Percentiles rank a stretch among this genome's conserved stretches.
Conservation (phyloP, 2,888 invertebrate species). For the Pandemis corylana region DNA sequence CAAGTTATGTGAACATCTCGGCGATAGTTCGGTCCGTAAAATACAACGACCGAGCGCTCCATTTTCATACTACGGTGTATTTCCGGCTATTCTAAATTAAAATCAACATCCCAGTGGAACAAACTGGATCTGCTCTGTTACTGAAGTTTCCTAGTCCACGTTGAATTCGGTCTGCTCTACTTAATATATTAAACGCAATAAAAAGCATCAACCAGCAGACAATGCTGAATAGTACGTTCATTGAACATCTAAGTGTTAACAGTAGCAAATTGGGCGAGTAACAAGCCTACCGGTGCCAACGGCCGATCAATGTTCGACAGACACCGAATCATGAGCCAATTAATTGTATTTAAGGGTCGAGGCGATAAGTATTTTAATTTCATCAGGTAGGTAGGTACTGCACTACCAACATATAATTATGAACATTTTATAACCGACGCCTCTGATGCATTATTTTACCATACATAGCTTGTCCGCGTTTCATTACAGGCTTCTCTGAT, state of each 20-base stretch:
- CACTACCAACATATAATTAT: constrained; percentile 1
- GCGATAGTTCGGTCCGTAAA: constrained; percentile 27
- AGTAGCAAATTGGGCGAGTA: constrained; percentile 45
- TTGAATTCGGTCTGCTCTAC: background rate
- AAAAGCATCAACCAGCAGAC: constrained; percentile 5
- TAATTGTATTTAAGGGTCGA: constrained; percentile 41
- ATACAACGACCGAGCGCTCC: constrained; percentile 47
- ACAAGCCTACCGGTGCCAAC: constrained; percentile 44
- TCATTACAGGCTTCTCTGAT: constrained; percentile 19
- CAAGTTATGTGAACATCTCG: constrained; percentile 15
- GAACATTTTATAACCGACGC: constrained; percentile 13
- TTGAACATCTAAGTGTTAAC: constrained; percentile 8
- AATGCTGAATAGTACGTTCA: constrained; percentile 21
- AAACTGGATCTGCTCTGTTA: constrained; percentile 28
- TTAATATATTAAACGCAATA: background rate
- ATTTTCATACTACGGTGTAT: constrained; percentile 55
- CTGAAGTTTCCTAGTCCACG: constrained; percentile 16
- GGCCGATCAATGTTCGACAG: constrained; percentile 43
- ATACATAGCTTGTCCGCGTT: constrained; percentile 12
- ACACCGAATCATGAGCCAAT: constrained; percentile 45
- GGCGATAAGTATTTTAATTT: constrained; percentile 21
- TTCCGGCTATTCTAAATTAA: constrained; percentile 62
- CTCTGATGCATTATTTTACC: background rate
- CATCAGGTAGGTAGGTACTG: background rate
- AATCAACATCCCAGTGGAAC: constrained; percentile 44